phyloP scores from a whole-genome alignment of 2,113 vertebrate species.

The Callaeas wilsoni region DNA sequence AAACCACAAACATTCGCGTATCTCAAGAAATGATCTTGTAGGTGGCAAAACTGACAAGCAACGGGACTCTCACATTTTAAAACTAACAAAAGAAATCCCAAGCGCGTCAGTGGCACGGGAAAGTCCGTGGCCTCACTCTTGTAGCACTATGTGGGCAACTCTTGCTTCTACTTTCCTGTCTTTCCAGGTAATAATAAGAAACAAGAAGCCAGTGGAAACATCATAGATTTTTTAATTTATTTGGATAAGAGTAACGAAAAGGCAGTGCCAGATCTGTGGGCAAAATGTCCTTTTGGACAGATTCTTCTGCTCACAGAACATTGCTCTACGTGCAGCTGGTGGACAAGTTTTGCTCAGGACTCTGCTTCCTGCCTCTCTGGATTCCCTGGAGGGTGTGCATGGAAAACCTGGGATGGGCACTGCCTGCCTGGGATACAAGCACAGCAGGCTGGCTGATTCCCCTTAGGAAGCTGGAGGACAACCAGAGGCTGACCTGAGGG shows the following conservation, averaged over 20 bases:
- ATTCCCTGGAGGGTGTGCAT: not conserved
- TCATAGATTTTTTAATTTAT: not conserved
- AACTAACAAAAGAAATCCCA: not conserved
- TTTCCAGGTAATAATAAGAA: not conserved
- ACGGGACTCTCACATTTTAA: not conserved
- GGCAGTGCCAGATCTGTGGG: not conserved
- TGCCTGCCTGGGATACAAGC: not conserved
- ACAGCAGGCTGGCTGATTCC: not conserved
- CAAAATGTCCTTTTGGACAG: not conserved
- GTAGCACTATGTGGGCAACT: not conserved
- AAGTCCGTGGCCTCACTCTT: not conserved
- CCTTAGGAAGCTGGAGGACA: not conserved
- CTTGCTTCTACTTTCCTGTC: not conserved
- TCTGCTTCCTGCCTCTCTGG: not conserved
- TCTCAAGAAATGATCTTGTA: not conserved
- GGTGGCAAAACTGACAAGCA: conserved; percentile 12
- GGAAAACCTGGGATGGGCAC: not conserved
- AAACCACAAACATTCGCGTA: not conserved
- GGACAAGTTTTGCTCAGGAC: not conserved
- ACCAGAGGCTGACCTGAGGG: not conserved
- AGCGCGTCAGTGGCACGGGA: not conserved
- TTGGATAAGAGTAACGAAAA: not conserved
- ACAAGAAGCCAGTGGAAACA: not conserved
- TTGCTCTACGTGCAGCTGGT: not conserved
- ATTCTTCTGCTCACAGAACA: not conserved